Evolutionary conservation across 2,888 invertebrate genomes (phyloP), one percentile per base, ranked within the genome.

Genomic region (Ditula angustiorana): DNA sequence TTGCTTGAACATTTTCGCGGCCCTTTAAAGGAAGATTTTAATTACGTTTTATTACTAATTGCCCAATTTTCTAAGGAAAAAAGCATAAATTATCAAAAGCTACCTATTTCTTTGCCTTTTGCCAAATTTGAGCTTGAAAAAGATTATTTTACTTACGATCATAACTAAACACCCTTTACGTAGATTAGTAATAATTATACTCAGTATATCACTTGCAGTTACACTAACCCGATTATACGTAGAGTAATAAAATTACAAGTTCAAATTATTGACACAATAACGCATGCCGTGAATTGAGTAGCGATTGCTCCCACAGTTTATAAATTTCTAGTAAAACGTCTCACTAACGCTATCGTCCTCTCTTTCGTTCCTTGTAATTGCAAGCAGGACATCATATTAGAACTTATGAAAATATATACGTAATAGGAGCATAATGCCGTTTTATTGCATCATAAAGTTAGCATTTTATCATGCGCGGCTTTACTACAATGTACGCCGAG

Each of bases 401-500:
- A 68, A 61, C 33, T 69, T 56, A 81, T 80, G 83, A 76, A 80
- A 85, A 84, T 82, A 83, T 81, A 82, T 81, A 80, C 78, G 71
- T 78, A 77, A 77, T 73, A 80, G 64, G 73, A 73, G 76, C 72
- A 79, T 83, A 84, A 85, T 81, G 74, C 79, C 74, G 75, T 74
- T 83, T 88, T 89, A 90, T 88, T 85, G 76, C 85, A 77, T 73
- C 85, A 86, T 91, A 91, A 90, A 90, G 71, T 86, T 87, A 86
- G 77, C 80, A 86, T 88, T 86, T 87, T 87, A 87, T 85, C 85
- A 87, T 84, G 83, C 75, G 75, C 73, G 76, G 82, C 82, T 84
- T 86, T 77, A 79, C 76, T 76, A 82, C 81, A 78, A 73, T 76
- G 82, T 80, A 78, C 74, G 75, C 67, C 73, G 76, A 81, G 81